Evolutionary conservation across 2,113 vertebrate species (phyloP), one percentile per base, ranked within the genome.

Genomic region (Oryzias woworae): DNA sequence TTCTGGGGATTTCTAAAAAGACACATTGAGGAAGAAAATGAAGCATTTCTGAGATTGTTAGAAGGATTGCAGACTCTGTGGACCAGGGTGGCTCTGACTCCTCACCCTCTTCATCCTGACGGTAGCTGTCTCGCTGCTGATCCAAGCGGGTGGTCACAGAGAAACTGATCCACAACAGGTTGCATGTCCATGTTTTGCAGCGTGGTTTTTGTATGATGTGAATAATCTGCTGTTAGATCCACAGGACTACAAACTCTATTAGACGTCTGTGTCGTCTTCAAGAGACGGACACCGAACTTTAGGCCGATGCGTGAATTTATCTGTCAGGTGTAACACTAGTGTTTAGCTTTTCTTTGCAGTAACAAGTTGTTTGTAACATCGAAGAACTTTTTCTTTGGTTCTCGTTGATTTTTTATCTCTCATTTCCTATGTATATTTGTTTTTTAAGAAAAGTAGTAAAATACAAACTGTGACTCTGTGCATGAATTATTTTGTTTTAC

Each of bases 341-440:
- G 83, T 77, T 85, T 83, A 83, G 82, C 51, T 85, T 85, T 88
- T 84, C 81, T 83, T 80, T 89, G 86, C 86, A 86, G 85, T 91
- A 73, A 79, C 31, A 77, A 71, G 48, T 74, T 69, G 77, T 89
- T 91, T 89, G 84, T 90, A 91, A 91, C 84, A 82, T 66, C 77
- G 56, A 82, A 85, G 66, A 88, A 78, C 42, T 76, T 70, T 78
- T 84, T 76, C 51, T 80, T 84, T 82, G 66, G 7, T 80, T 86
- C 83, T 84, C 65, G 45, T 71, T 86, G 36, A 36, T 36, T 55
- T 82, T 87, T 89, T 91, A 88, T 90, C 89, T 91, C 90, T 88
- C 87, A 90, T 91, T 92, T 92, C 87, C 84, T 90, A 91, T 90
- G 87, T 92, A 87, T 86, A 75, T 88, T 89, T 85, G 84, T 90